A percentile compares a stretch with the other conserved stretches of the same genome.
These are phyloP conservation scores for Melanargia galathea DNA, from an alignment of 2,888 invertebrate species.

Conservation along the genomic window DNA sequence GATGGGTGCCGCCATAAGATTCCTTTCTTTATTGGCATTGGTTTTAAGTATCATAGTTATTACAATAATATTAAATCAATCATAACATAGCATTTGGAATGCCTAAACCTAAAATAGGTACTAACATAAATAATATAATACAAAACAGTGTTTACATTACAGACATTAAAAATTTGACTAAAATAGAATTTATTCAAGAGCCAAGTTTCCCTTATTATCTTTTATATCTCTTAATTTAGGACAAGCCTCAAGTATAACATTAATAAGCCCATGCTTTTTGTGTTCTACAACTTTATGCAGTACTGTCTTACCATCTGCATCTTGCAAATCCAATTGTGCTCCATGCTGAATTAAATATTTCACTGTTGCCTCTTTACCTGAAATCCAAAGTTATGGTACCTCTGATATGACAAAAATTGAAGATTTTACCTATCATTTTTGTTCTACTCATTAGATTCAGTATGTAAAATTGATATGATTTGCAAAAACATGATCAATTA, in stretches of 20 bases:
- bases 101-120: neutral
- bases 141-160: neutral
- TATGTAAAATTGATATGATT: neutral
- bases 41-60: no score
- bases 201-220: slow-evolving; percentile 70
- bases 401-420: neutral
- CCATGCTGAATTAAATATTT: slow-evolving; percentile 84
- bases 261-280: slow-evolving; percentile 71
- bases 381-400: slow-evolving; percentile 37
- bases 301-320: slow-evolving; percentile 90
- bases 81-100: slow-evolving; percentile 4
- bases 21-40: no score
- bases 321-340: slow-evolving; percentile 84
- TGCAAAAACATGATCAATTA: no score
- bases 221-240: slow-evolving; percentile 58
- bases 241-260: slow-evolving; percentile 64
- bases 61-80: neutral
- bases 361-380: slow-evolving; percentile 85
- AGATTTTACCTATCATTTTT: neutral
- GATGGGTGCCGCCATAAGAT: no score
- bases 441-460: neutral
- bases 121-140: neutral
- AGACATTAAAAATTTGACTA: neutral
- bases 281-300: slow-evolving; percentile 88
- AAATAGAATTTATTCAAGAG: slow-evolving; percentile 47